phyloP scores from a whole-genome alignment of 1,140 invertebrate species.

The Branchinecta lynchi region DNA sequence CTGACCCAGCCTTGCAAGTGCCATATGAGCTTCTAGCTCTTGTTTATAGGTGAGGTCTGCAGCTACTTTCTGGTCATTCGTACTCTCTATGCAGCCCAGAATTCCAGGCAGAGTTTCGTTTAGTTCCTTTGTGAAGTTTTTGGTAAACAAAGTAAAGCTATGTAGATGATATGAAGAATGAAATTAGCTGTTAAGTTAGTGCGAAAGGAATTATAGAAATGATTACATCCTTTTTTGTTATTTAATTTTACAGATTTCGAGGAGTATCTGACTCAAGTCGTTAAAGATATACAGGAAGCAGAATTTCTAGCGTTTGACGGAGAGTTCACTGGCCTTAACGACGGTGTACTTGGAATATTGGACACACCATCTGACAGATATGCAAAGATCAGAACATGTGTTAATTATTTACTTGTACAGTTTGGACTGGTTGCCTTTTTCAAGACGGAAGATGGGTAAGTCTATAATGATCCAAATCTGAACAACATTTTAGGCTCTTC shows the following conservation, averaged over 20 bases:
- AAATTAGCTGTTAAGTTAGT: too few species aligned
- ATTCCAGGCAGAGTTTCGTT: too few species aligned
- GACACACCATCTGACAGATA: neutral
- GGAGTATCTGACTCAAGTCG: neutral
- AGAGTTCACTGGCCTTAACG: constrained; percentile 2
- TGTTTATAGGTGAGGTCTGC: too few species aligned
- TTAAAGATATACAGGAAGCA: neutral
- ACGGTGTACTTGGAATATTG: neutral
- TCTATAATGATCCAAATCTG: neutral
- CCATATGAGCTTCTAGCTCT: too few species aligned
- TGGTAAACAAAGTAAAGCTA: too few species aligned
- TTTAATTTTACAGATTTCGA: neutral
- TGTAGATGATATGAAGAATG: too few species aligned
- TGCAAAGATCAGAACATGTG: neutral
- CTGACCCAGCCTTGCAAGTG: too few species aligned
- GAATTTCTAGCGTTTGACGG: neutral
- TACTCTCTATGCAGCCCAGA: too few species aligned
- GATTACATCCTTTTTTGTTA: neutral
- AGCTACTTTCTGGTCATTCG: too few species aligned
- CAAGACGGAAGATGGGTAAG: neutral
- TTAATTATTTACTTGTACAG: neutral
- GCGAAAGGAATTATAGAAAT: too few species aligned
- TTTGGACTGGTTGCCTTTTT: neutral
- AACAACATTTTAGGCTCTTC: too few species aligned
- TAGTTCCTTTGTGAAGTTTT: too few species aligned